Percentiles rank a stretch among this genome's conserved stretches.
Conservation (phyloP, 1,140 invertebrate genomes). For the Papilio aristodemus region DNA sequence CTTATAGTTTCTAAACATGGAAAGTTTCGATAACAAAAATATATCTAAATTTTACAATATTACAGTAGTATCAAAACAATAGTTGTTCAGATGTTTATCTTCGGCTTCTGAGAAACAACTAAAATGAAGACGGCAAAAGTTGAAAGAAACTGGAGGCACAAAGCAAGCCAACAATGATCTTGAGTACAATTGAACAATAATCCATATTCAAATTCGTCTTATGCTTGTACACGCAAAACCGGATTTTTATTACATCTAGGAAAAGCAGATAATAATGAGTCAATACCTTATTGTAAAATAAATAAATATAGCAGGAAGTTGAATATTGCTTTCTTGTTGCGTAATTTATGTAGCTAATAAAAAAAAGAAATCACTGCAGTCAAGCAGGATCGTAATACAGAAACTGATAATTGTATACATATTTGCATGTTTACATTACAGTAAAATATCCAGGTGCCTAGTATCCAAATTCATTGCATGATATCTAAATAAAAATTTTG, state of each 20-base stretch:
- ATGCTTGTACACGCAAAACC: not conserved
- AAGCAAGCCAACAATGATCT: slow-evolving; percentile 6
- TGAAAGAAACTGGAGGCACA: not conserved
- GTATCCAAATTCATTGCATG: too few species aligned
- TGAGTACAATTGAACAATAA: not conserved
- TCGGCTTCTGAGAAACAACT: not conserved
- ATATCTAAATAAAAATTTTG: too few species aligned
- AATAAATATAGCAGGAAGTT: not conserved
- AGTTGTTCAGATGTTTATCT: not conserved
- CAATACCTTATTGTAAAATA: not conserved
- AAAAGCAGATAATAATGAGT: not conserved
- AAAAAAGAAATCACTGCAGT: not conserved
- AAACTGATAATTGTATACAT: too few species aligned
- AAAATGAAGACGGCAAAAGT: not conserved
- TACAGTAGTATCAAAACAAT: not conserved
- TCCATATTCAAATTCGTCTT: not conserved
- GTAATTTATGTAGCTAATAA: not conserved
- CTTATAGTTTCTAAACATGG: too few species aligned
- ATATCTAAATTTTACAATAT: too few species aligned
- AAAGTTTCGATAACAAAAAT: too few species aligned
- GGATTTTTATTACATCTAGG: slow-evolving; percentile 1
- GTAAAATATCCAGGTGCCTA: too few species aligned
- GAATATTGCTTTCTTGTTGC: not conserved
- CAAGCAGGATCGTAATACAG: too few species aligned
- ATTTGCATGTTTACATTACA: too few species aligned